Base-by-base conservation (phyloP, 2,888 invertebrate species). In the Tetragnatha montana region DNA sequence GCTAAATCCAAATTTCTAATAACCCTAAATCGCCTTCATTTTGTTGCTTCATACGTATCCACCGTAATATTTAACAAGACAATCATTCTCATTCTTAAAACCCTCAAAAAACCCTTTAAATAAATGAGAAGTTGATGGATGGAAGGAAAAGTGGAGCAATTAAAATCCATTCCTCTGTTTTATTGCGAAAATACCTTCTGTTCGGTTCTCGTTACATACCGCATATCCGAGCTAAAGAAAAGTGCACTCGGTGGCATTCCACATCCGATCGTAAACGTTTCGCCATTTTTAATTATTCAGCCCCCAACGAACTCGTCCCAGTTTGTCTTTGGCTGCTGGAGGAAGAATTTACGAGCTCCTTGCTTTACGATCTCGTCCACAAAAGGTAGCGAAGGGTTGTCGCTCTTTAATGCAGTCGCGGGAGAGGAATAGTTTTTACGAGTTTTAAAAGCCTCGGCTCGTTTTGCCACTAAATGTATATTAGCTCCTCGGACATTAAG, bases 231-330 rank as follows among this genome's bases (percentile, higher is more conserved):
- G 19, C 49, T 7, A 12, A 76, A 76, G 50, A 8, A 49, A 76
- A 60, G 60, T 76, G 14, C 4, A 14, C 12, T 21, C 12, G 51
- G 12, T 14, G 60, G 17, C n/a, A 60, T 78, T 60, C 35, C 51
- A 21, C 21, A 8, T 17, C 14, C 19, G 85, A 85, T n/a, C 85
- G 70, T 78, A 78, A 85, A 85, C 49, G 78, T 71, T 70, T 17
- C 70, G 76, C 35, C 35, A 49, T 70, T 85, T 78, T 85, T 85
- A 85, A 85, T 85, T 85, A 85, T 85, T 78, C 85, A 84, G 47
- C 49, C 21, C n/a, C 51, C 35, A 21, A 14, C 51, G 81, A 81
- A 73, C 78, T 78, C 71, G 47, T 68, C 76, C 17, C 21, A 14
- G 51, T 86, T 80, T 80, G 80, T 86, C 74, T 80, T 86, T 86